Evolutionary conservation across 2,888 invertebrate genomes (phyloP).

Genomic region (Acleris emargana): DNA sequence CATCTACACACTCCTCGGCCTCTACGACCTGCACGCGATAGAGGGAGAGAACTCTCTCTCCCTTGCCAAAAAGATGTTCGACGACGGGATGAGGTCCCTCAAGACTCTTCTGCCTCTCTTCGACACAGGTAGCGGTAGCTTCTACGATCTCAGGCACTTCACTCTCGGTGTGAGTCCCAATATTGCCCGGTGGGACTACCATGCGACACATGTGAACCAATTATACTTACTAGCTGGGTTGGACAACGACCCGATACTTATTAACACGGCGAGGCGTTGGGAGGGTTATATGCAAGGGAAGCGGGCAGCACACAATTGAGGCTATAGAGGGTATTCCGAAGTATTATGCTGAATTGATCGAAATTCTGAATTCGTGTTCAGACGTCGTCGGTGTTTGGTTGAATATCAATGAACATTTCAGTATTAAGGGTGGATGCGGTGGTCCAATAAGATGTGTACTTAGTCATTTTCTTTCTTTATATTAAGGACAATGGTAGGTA

Average conservation of each 20-base stretch:
- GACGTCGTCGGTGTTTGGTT: no score
- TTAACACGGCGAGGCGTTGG: conserved; percentile 95
- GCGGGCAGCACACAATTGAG: conserved; percentile 95
- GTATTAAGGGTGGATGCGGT: no score
- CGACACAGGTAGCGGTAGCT: conserved; percentile 97
- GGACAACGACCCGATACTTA: conserved; percentile 91
- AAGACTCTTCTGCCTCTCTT: conserved; percentile 94
- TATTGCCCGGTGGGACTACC: conserved; percentile 99
- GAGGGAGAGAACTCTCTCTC: conserved; percentile 88
- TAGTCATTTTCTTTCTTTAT: no score
- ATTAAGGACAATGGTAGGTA: no score
- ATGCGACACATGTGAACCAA: conserved; percentile 98
- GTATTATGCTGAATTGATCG: no score
- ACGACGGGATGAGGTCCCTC: conserved; percentile 93
- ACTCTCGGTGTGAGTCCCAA: conserved; percentile 95
- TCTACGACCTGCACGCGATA: conserved; percentile 96
- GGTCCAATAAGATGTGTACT: no score
- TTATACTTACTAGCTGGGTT: conserved; percentile 93
- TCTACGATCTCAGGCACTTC: conserved; percentile 97
- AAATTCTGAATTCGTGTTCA: no score
- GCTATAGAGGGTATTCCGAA: neutral
- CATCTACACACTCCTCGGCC: conserved; percentile 97
- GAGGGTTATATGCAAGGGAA: conserved; percentile 98
- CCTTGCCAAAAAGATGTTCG: conserved; percentile 90
- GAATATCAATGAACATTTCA: no score